These are phyloP conservation scores for Microtus pennsylvanicus DNA, from an alignment of 2,113 vertebrate genomes.

Conservation along the genomic window DNA sequence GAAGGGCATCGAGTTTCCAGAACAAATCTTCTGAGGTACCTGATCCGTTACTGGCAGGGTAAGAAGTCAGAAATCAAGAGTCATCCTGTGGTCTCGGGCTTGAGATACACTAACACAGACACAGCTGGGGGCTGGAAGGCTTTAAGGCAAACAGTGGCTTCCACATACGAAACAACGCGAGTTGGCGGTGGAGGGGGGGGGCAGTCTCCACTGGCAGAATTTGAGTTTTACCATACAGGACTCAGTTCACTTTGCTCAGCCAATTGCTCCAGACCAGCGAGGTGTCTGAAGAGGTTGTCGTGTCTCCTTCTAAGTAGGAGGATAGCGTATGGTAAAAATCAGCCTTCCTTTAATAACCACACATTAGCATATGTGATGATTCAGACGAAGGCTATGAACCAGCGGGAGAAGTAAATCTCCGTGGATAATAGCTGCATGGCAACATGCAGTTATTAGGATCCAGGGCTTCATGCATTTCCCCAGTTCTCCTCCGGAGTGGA, in stretches of 20 bases:
- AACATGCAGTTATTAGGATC: slow-evolving; percentile 88
- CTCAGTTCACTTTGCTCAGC: slow-evolving; percentile 85
- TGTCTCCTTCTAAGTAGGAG: slow-evolving; percentile 83
- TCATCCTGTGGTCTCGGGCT: slow-evolving; percentile 73
- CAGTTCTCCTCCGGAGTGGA: slow-evolving; percentile 80
- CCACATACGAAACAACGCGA: slow-evolving; percentile 88
- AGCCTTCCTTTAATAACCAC: slow-evolving; percentile 95
- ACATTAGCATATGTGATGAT: slow-evolving; percentile 93
- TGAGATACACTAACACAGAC: slow-evolving; percentile 84
- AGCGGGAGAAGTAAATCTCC: slow-evolving; percentile 86
- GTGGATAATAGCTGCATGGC: slow-evolving; percentile 87
- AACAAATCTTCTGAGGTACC: slow-evolving; percentile 99
- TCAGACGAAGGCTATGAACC: slow-evolving; percentile 89
- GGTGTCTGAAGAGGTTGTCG: slow-evolving; percentile 84
- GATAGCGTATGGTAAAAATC: slow-evolving; percentile 93
- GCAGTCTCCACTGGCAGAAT: slow-evolving; percentile 88
- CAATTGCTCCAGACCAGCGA: slow-evolving; percentile 87
- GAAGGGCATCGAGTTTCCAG: slow-evolving; percentile 99
- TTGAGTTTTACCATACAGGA: slow-evolving; percentile 91
- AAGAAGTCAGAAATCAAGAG: slow-evolving; percentile 81
- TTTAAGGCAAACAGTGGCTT: slow-evolving; percentile 85
- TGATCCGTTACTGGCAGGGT: slow-evolving; percentile 94
- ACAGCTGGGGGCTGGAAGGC: slow-evolving; percentile 82
- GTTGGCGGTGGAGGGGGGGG: slow-evolving; percentile 67
- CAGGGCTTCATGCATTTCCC: slow-evolving; percentile 93